Evolutionary conservation across 2,888 invertebrate species (phyloP), one percentile per base, ranked within the genome.

Genomic region (Pachycephus smyrnensis): DNA sequence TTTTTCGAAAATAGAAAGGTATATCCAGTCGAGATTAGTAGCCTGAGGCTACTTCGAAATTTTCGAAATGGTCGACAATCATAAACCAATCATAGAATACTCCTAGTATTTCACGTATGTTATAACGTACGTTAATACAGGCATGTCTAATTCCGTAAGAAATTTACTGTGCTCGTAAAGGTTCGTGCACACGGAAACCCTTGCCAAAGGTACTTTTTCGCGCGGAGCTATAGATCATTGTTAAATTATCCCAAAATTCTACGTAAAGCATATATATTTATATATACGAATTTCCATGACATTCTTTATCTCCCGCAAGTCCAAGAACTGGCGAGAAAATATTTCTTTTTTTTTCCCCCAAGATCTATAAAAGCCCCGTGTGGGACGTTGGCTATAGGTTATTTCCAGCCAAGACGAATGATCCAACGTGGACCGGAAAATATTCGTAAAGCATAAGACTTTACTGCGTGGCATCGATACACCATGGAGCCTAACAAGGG

Each of bases 391-490:
- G 23, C 55, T 23, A 9, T 23, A 55, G 1, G 2, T 2, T 55
- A 9, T 9, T 23, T 23, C 23, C 9, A 23, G 6, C 23, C 23
- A 55, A 55, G 23, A 23, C 55, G 23, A 55, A 55, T 55, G 15
- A 55, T 55, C 55, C 23, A 55, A 55, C 23, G 9, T 55, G 23
- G 1, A 55, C 55, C 82, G 78, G 75, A 84, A 86, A 84, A 86
- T 84, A 83, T 84, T 33, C 30, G 33, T 71, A 31, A 71, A 31
- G 71, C 12, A 31, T 12, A 30, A 31, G 33, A 33, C 12, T 33
- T 31, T 15, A 75, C 75, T 77, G 75, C 40, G 71, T 77, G 33
- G 69, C 23, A 68, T 40, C 76, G 77, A 77, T 77, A 77, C 69
- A 69, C 77, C 71, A 74, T 75, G 68, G 71, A 71, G 74, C 74